Evolutionary conservation across 1,140 invertebrate species (phyloP), one percentile per base, ranked within the genome.

Genomic region (Gonioctena quinquepunctata): DNA sequence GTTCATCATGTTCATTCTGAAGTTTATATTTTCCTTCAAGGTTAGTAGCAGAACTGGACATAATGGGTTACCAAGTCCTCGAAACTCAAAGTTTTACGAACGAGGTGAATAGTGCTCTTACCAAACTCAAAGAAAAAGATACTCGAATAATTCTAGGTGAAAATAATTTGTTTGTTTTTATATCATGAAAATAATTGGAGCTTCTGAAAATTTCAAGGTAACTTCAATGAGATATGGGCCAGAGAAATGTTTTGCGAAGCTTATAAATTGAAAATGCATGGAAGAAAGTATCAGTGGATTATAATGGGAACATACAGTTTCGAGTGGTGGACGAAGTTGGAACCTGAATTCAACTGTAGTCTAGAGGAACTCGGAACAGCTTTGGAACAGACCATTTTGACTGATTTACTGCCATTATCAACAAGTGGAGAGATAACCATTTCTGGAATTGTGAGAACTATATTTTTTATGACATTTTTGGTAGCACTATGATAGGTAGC

Each of bases 171-270:
- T 42, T 42, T n/a, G 33, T 3, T 13, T n/a, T 3, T 28, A 22
- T 22, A 0, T 42, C 13, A 42, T 42, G 16, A 13, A 3, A 42
- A 42, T 42, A 3, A 3, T 2, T 25, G 4, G 18, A 60, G n/a
- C 8, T 27, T 23, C 25, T 8, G 7, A 26, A 19, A 42, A 57
- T 96, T 99, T 76, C 84, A 70, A 68, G 96, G 96, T 5, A 99
- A 99, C 84, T 98, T 99, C 82, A 95, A 97, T 83, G 95, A 98
- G 82, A 90, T 90, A 26, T 97, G 96, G 93, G 97, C 97, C 0
- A 87, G 95, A 59, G 89, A 90, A 76, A 94, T 99, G 63, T 98
- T 99, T 81, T 99, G 97, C 83, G 93, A 96, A 82, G 96, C 96
- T 57, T 91, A 90, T 81, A 92, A 75, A 57, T 60, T 82, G 33